Base-by-base conservation (phyloP, 2,888 invertebrate genomes). In the Spatulosminthurus flaviceps region DNA sequence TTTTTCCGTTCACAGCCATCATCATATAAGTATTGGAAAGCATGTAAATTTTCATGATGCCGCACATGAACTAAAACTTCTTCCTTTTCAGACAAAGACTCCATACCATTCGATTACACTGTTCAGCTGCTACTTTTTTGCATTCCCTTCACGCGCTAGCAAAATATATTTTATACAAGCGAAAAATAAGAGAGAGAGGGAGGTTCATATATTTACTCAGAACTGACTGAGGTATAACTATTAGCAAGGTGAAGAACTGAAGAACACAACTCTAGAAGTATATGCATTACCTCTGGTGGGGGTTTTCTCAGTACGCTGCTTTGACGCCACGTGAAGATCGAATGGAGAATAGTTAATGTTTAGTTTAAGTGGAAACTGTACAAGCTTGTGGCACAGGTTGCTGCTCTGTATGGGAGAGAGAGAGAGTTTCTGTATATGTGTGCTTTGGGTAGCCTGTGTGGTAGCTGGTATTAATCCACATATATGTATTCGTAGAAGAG, bases 321-420 rank as follows among this genome's bases (percentile, higher is more conserved):
- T 7, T 28, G 19, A 19, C 4, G 28, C 28, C 67, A 67, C 67
- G 67, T 67, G 67, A 67, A 67, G 67, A 67, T 67, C 28, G 26
- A 26, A 67, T 67, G 67, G 7, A 28, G 29, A 67, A 67, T 67
- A 64, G 26, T 24, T 64, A 16, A 64, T 34, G 34, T 9, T 34
- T n/a, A n/a, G n/a, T n/a, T n/a, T n/a, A n/a, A 9, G 34, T 34
- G 34, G 34, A 7, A n/a, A 9, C 34, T 34, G 9, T 34, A 34
- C 5, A 19, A 13, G n/a, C 16, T 16, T 11, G 51, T 51, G 16
- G 16, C 16, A n/a, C 51, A 51, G 51, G 51, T 13, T 51, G 51
- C 51, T 51, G 51, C 1, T 19, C 16, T n/a, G n/a, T n/a, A n/a
- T n/a, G n/a, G n/a, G 51, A 51, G 34, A 34, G 34, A 34, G 34